These are phyloP conservation scores for Ichneumon xanthorius DNA, from an alignment of 2,888 invertebrate species.

Conservation along the genomic window DNA sequence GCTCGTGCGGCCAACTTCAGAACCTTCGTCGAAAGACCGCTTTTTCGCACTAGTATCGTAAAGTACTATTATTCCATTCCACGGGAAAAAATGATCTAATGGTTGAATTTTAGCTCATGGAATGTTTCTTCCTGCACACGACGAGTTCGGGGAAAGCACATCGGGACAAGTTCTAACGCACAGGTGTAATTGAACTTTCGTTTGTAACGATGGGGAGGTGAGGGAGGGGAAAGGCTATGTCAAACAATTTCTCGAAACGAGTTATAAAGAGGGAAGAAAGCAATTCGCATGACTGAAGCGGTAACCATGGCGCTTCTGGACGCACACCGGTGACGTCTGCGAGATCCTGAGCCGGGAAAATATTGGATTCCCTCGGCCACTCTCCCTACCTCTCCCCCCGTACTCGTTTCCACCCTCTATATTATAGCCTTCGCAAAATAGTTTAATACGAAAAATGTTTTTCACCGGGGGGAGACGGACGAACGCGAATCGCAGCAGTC, in stretches of 20 bases:
- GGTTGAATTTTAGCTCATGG: too few relatives aligned
- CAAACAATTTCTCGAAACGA: constrained; percentile 65
- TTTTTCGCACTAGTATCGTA: too few relatives aligned
- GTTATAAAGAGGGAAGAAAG: constrained; percentile 68
- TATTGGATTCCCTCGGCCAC: constrained; percentile 47
- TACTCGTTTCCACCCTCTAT: not conserved
- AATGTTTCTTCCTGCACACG: too few relatives aligned
- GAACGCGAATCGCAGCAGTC: constrained; percentile 15
- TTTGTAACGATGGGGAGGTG: constrained; percentile 7
- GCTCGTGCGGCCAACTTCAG: too few relatives aligned
- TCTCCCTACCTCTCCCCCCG: not conserved
- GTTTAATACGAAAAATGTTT: constrained; percentile 54
- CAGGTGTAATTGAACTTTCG: not conserved
- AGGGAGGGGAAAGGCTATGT: constrained; percentile 49
- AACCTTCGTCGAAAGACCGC: too few relatives aligned
- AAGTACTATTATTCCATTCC: too few relatives aligned
- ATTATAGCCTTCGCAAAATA: constrained; percentile 36
- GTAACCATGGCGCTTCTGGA: constrained; percentile 72
- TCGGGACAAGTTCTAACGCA: not conserved
- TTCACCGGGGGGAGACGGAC: not conserved
- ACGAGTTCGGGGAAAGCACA: not conserved
- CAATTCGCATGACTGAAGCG: constrained; percentile 74
- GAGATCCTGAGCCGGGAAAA: constrained; percentile 9
- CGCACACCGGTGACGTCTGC: constrained; percentile 62
- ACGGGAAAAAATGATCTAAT: too few relatives aligned